These are phyloP conservation scores for Eutolmus rufibarbis DNA, from an alignment of 2,888 invertebrate genomes.

Conservation along the genomic window DNA sequence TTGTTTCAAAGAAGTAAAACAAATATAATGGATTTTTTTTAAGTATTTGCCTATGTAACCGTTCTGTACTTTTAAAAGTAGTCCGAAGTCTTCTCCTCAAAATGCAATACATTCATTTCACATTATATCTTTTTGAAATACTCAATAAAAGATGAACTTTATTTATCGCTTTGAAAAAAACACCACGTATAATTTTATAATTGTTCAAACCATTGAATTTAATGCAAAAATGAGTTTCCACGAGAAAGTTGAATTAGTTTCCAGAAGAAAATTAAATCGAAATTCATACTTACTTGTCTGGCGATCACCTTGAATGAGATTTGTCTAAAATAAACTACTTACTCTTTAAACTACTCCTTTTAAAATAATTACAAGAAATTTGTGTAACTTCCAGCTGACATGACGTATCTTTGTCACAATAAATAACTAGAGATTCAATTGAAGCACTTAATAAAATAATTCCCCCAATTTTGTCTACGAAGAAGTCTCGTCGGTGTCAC, in stretches of 20 bases:
- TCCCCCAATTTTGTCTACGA: background rate
- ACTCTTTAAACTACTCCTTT: background rate
- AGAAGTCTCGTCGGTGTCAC: background rate
- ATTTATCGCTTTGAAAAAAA: too few species aligned
- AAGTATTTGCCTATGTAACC: too few species aligned
- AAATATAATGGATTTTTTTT: too few species aligned
- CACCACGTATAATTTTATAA: background rate
- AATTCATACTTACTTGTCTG: background rate
- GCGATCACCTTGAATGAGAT: background rate
- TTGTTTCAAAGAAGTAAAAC: too few species aligned
- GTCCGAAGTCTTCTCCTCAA: too few species aligned
- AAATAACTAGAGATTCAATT: background rate
- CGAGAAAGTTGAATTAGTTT: background rate
- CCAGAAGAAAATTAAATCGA: background rate
- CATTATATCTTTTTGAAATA: too few species aligned
- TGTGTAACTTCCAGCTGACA: background rate
- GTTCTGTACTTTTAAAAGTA: too few species aligned
- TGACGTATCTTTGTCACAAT: background rate
- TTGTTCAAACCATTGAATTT: background rate
- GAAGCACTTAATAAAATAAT: background rate
- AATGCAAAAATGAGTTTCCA: background rate
- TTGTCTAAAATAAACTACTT: background rate
- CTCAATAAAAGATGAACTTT: too few species aligned
- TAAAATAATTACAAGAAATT: background rate
- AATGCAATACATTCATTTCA: too few species aligned